Base-by-base conservation (phyloP, 2,797 vertebrate genomes). In the Coilia nasus region DNA sequence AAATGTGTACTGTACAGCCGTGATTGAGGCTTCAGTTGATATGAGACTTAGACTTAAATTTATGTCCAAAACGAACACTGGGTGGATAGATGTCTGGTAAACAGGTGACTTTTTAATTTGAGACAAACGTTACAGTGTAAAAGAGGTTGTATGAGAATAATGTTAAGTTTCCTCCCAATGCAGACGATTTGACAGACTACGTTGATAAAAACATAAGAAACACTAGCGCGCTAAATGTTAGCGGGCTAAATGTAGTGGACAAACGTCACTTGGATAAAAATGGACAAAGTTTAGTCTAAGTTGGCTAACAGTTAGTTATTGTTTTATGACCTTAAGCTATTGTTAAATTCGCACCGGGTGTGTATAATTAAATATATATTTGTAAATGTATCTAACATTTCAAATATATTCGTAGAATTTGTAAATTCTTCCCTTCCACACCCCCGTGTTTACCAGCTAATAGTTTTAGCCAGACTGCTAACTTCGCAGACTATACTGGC, bases 401-500 rank as follows among this genome's bases (percentile, higher is more conserved):
- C 1, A 44, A 19, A 41, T 78, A 19, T 78, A 19, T 44, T 41
- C 6, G 41, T 7, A 78, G 67, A 78, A 78, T n/a, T 35, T 78
- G 44, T 31, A 78, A 84, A 47, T 86, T 62, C 81, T 44, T 46
- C 80, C 62, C 41, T 56, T 81, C 75, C 86, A 82, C 54, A 75
- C 82, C 62, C 60, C 71, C 71, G 83, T 87, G 86, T 87, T 84
- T 80, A 87, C 86, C 54, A 84, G 81, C 81, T 84, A 78, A 78
- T 64, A 78, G 31, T 44, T 78, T 31, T 41, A 41, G 71, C 71
- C 19, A 41, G 6, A 78, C 31, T 41, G 67, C 71, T 78, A 78
- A n/a, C 71, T 59, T 59, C 57, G 57, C 57, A 19, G 57, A 59
- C 57, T 25, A 46, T 54, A 47, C 54, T 59, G 78, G 35, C 82